Conservation (phyloP, 2,113 vertebrate species). For the Protomyctophum bolini region DNA sequence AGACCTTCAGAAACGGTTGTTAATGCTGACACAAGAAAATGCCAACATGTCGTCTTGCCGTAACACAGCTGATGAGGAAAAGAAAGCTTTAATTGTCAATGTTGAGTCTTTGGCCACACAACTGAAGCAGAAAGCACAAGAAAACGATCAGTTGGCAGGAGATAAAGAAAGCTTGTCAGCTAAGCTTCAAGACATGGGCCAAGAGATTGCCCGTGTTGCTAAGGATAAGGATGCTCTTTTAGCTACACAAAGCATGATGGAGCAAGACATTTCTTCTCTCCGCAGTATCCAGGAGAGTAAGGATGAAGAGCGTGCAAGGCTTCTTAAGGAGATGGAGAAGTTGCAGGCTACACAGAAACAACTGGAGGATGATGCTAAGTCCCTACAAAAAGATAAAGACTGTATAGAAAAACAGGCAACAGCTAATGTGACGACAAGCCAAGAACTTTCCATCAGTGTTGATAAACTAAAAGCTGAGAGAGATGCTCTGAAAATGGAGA, state of each 20-base stretch:
- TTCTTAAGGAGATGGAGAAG: constrained; percentile 66
- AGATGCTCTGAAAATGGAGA: constrained; percentile 76
- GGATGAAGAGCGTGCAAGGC: constrained; percentile 60
- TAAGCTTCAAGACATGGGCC: constrained; percentile 70
- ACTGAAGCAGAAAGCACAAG: constrained; percentile 67
- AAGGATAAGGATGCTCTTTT: constrained; percentile 77
- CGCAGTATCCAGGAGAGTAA: constrained; percentile 56
- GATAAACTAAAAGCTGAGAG: constrained; percentile 74
- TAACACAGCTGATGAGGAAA: constrained; percentile 78
- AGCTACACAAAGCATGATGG: constrained; percentile 62
- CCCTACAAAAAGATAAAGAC: constrained; percentile 74
- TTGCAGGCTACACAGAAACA: constrained; percentile 65
- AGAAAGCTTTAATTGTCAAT: constrained; percentile 70
- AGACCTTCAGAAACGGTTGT: constrained; percentile 71
- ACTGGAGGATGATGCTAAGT: constrained; percentile 65
- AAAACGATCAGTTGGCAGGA: constrained; percentile 66
- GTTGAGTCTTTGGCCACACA: constrained; percentile 69
- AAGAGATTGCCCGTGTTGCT: constrained; percentile 65
- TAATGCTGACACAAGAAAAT: constrained; percentile 73
- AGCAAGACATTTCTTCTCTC: constrained; percentile 74
- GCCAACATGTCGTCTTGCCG: constrained; percentile 74
- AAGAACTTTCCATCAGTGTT: constrained; percentile 78
- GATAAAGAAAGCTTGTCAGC: constrained; percentile 70
- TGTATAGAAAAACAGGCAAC: constrained; percentile 57
- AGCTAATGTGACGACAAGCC: constrained; percentile 52